A percentile compares a stretch with the other conserved stretches of the same genome.
Evolutionary conservation across 2,888 invertebrate genomes (phyloP).

Genomic region (Mesorhabditis belari): DNA sequence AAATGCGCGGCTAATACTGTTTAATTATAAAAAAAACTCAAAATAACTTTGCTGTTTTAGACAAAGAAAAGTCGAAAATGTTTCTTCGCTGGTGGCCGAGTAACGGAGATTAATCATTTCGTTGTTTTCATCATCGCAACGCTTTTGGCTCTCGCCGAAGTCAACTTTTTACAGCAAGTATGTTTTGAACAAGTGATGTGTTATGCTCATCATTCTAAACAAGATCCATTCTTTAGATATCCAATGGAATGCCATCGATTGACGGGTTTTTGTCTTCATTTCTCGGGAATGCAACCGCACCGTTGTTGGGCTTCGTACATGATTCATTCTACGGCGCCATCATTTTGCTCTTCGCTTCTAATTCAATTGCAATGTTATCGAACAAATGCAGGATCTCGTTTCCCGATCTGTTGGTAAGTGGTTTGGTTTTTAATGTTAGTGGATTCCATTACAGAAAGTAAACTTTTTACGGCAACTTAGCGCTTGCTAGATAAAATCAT

Average conservation of each 20-base stretch:
- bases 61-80: not conserved
- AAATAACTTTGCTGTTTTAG: no score
- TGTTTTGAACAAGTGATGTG: no score
- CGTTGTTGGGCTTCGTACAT: constrained; percentile 1
- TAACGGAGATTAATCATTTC: not conserved
- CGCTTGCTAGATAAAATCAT: not conserved
- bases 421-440: constrained; percentile 7
- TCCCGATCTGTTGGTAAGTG: constrained; percentile 18
- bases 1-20: no score
- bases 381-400: constrained; percentile 18
- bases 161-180: not conserved
- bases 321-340: no score
- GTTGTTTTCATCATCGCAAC: not conserved
- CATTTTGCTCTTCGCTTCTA: not conserved
- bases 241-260: no score
- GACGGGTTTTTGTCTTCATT: no score
- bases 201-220: no score
- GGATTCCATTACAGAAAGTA: constrained; percentile 3
- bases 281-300: not conserved
- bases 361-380: not conserved
- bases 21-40: no score
- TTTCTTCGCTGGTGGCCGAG: not conserved
- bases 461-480: not conserved
- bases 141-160: not conserved
- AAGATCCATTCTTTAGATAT: no score